Percentiles rank a stretch among this genome's conserved stretches.
Conservation (phyloP, 2,888 invertebrate species). For the Drosophila cognata region DNA sequence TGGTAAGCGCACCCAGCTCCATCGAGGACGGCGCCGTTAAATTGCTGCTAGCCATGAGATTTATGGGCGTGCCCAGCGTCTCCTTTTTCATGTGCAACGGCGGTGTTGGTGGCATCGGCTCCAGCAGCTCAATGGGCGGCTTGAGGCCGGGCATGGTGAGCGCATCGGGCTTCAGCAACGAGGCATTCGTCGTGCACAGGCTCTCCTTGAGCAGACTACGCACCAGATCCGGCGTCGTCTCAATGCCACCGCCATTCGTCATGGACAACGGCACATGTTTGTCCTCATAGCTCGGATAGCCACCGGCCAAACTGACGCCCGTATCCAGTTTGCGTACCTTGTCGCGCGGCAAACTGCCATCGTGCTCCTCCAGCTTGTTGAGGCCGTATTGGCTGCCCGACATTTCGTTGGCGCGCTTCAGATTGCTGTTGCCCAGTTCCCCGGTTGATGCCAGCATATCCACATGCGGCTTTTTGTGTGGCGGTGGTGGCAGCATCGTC, state of each 20-base stretch:
- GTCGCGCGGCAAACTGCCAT: conserved; percentile 75
- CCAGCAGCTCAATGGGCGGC: conserved; percentile 82
- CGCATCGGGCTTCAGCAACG: conserved; percentile 79
- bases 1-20: conserved; percentile 60
- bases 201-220: conserved; percentile 90
- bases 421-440: conserved; percentile 58
- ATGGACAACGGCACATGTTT: conserved; percentile 77
- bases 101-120: conserved; percentile 66
- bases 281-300: conserved; percentile 54
- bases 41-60: conserved; percentile 7
- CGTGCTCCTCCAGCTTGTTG: conserved; percentile 72
- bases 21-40: conserved; percentile 23
- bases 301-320: conserved; percentile 37
- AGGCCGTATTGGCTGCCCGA: conserved; percentile 60
- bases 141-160: conserved; percentile 76
- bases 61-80: conserved; percentile 27
- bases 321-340: conserved; percentile 82
- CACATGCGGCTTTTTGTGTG: conserved; percentile 64
- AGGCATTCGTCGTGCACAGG: conserved; percentile 84
- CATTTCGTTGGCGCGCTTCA: conserved; percentile 78
- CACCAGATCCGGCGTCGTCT: conserved; percentile 90
- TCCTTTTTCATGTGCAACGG: conserved; percentile 57
- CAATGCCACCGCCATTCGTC: conserved; percentile 89
- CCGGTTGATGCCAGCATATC: conserved; percentile 45
- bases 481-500: conserved; percentile 69